A percentile compares a stretch with the other conserved stretches of the same genome.
Evolutionary conservation across 1,140 invertebrate species (phyloP).

Genomic region (Ostrea edulis): DNA sequence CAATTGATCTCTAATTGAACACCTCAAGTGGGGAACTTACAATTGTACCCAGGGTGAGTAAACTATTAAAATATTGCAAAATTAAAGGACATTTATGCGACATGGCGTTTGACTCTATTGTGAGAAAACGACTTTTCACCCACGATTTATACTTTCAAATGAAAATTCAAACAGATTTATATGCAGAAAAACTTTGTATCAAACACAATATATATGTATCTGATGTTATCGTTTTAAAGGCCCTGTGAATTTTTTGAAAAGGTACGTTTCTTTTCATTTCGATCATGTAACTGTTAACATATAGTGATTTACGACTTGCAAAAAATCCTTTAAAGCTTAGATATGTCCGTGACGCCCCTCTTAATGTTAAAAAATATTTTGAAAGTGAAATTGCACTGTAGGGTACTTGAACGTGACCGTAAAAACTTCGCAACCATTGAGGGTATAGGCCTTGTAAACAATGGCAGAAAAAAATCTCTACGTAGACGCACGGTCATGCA

Average conservation of each 20-base stretch:
- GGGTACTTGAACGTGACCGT: not conserved
- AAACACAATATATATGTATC: not conserved
- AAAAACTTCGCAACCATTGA: not conserved
- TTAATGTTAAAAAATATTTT: not conserved
- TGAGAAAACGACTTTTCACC: not conserved
- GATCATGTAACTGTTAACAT: conserved; percentile 15
- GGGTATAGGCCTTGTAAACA: too few relatives aligned
- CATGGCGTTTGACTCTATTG: not conserved
- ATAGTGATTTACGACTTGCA: conserved; percentile 3
- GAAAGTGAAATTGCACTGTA: not conserved
- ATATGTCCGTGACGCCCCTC: not conserved
- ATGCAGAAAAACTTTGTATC: not conserved
- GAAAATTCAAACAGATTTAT: not conserved
- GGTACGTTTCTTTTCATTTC: conserved; percentile 4
- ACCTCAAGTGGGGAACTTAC: not conserved
- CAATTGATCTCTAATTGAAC: conserved; percentile 31
- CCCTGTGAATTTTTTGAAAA: not conserved
- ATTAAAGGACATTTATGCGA: conserved; percentile 8
- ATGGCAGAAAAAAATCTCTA: too few relatives aligned
- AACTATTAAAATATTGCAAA: conserved; percentile 18
- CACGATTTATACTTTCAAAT: not conserved
- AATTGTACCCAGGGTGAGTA: not conserved
- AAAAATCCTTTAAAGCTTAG: not conserved
- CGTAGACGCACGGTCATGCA: too few relatives aligned
- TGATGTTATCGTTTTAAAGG: not conserved